Evolutionary conservation across 2,113 vertebrate genomes (phyloP).

Genomic region (Ictidomys tridecemlineatus): DNA sequence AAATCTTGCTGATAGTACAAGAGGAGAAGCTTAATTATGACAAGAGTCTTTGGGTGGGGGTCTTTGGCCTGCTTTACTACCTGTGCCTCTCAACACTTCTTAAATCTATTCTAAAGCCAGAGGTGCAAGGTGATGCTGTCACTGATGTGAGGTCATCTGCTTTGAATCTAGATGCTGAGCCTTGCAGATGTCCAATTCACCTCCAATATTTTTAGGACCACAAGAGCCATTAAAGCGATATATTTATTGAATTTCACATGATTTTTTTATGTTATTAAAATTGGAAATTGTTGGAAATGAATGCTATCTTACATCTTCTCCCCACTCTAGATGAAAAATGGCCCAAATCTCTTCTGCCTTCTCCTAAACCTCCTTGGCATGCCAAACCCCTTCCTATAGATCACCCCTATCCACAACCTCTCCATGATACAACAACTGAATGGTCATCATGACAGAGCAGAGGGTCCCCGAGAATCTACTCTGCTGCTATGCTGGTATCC

Average conservation of each 20-base stretch:
- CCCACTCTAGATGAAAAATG: neutral
- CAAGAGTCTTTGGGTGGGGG: no score
- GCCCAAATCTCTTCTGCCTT: neutral
- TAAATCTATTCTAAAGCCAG: neutral
- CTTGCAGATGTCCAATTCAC: neutral
- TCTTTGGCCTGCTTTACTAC: no score
- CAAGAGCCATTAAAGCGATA: neutral
- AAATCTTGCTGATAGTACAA: no score
- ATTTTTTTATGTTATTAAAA: neutral
- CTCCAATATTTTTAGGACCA: neutral
- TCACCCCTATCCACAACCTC: neutral
- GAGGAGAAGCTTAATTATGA: no score
- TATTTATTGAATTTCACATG: neutral
- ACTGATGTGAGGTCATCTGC: neutral
- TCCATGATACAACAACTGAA: neutral
- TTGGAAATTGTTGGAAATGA: neutral
- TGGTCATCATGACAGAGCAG: neutral
- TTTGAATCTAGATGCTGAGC: neutral
- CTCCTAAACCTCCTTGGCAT: neutral
- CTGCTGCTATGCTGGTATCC: neutral
- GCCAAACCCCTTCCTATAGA: neutral
- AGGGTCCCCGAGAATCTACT: neutral
- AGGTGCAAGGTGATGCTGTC: neutral
- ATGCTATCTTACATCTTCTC: neutral
- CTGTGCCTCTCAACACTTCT: neutral